Evolutionary conservation across 1,140 invertebrate species (phyloP).

Genomic region (Tenebrio molitor): DNA sequence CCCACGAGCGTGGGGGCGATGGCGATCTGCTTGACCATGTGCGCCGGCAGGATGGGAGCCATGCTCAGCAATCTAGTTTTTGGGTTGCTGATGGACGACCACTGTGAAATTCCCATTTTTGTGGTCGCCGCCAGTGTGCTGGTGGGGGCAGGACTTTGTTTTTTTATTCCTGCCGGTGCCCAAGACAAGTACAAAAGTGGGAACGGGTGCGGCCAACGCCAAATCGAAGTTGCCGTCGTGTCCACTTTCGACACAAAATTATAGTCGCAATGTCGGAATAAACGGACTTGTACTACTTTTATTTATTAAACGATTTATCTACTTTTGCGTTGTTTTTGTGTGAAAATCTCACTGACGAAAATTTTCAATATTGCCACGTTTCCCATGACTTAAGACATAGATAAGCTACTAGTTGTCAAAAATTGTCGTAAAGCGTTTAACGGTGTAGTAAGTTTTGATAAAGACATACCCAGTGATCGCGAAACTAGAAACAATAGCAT

Average conservation of each 20-base stretch:
- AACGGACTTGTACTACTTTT: no score
- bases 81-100: conserved; percentile 69
- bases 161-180: conserved; percentile 53
- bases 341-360: neutral
- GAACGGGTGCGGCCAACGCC: conserved; percentile 2
- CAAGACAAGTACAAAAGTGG: conserved; percentile 21
- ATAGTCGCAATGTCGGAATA: no score
- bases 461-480: no score
- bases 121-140: conserved; percentile 66
- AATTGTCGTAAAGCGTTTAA: neutral
- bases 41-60: conserved; percentile 70
- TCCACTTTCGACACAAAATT: conserved; percentile 24
- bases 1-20: conserved; percentile 70
- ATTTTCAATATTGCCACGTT: no score
- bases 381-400: no score
- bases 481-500: neutral
- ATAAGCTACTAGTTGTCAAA: neutral
- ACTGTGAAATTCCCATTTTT: conserved; percentile 70
- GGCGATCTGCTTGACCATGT: conserved; percentile 69
- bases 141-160: conserved; percentile 59
- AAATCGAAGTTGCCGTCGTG: conserved; percentile 42
- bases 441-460: no score
- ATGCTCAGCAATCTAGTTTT: conserved; percentile 71
- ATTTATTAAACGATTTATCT: no score
- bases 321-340: no score